Conservation (phyloP, 2,888 invertebrate species). For the Zygothrica quintamaculata region DNA sequence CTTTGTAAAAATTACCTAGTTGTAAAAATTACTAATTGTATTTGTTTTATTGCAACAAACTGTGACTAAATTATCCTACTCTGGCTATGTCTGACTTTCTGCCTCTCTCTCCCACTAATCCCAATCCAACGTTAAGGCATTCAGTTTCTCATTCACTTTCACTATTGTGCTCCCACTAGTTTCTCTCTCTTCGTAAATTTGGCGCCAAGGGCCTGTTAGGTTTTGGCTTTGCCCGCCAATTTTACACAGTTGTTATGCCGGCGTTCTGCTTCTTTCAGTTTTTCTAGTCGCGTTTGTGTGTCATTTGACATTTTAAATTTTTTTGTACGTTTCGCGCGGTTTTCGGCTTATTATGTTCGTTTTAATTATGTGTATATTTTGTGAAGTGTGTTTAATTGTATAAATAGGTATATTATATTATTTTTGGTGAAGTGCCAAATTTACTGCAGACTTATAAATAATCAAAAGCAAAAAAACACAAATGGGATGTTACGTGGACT, state of each 20-base stretch:
- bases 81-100: neutral
- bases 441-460: slow-evolving; percentile 36
- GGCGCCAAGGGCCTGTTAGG: slow-evolving; percentile 44
- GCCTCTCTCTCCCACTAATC: neutral
- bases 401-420: slow-evolving; percentile 47
- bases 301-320: slow-evolving; percentile 49
- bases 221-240: slow-evolving; percentile 55
- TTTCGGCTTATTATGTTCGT: slow-evolving; percentile 17
- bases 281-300: slow-evolving; percentile 39
- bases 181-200: slow-evolving; percentile 1
- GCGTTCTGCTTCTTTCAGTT: slow-evolving; percentile 27
- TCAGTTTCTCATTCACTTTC: neutral
- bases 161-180: neutral
- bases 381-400: slow-evolving; percentile 41
- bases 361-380: slow-evolving; percentile 16
- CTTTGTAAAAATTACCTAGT: too few species aligned
- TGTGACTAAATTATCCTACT: too few species aligned
- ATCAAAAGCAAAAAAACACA: slow-evolving; percentile 39
- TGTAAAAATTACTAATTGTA: too few species aligned
- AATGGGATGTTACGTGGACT: slow-evolving; percentile 42
- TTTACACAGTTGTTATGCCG: slow-evolving; percentile 63
- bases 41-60: too few species aligned
- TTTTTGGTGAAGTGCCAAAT: slow-evolving; percentile 47
- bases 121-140: neutral
- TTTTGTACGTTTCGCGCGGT: slow-evolving; percentile 46